Base-by-base conservation (phyloP, 1,140 invertebrate species). In the Drosophila malerkotliana region DNA sequence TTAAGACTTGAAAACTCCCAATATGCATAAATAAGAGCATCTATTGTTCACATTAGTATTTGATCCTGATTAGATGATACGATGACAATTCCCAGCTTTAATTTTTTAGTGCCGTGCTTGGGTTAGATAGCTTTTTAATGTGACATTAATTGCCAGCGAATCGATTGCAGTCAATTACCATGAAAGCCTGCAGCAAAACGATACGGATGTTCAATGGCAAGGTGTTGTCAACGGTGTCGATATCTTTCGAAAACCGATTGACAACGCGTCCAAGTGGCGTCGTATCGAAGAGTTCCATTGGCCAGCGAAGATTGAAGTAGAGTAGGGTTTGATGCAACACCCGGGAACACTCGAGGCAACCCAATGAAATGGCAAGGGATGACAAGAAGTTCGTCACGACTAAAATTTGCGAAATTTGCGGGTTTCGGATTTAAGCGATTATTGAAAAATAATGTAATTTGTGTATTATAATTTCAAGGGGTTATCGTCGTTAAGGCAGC, bases 251-350 rank as follows among this genome's bases (percentile, higher is more conserved):
- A 92, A 96, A 95, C 72, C 96, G 93, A 92, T 95, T 96, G 60
- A 97, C 92, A 77, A 97, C 93, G 83, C 96, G 93, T 83, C 96
- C 96, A 75, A 93, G 91, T 15, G 96, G 96, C 73, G 95, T 96
- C 34, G 93, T 93, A 92, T 97, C 96, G 92, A 97, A 97, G 92
- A 97, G 96, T 66, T 93, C 93, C 93, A 96, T 94, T 37, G 96
- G 94, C 90, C 94, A 94, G 60, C 93, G 93, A 68, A 97, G 85
- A 73, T 95, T 92, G 79, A 93, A 94, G 73, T 91, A 84, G 55
- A 97, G 93, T 48, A 97, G 92, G 54, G 64, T 72, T 34, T 88
- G 77, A 91, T 96, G 96, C 79, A 96, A 92, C 8, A 48, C 54
- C 49, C 62, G 76, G 12, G 92, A 84, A 55, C 91, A 90, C 58